These are phyloP conservation scores for Chlamydotis undulata DNA, from an alignment of 2,113 vertebrate genomes.

Conservation along the genomic window DNA sequence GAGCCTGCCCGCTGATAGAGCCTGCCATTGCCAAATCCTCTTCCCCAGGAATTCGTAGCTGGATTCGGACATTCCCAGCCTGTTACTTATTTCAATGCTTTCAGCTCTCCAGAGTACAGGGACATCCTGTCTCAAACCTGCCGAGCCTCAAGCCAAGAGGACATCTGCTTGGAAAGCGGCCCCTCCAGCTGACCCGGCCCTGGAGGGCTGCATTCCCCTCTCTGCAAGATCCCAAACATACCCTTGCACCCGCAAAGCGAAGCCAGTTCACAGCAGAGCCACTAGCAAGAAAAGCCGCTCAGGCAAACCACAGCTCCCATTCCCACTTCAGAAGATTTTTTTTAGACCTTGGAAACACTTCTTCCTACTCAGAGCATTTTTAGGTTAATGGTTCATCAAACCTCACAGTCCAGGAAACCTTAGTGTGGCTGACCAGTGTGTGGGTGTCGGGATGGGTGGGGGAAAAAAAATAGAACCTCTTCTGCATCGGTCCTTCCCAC, in stretches of 20 bases:
- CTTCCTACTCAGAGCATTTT: constrained; percentile 43
- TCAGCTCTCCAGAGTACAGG: constrained; percentile 6
- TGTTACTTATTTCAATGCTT: constrained; percentile 46
- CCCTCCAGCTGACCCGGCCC: background rate
- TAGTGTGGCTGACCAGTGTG: background rate
- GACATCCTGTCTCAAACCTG: constrained; percentile 59
- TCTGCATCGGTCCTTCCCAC: background rate
- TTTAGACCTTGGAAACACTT: constrained; percentile 35
- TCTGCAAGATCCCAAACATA: constrained; percentile 37
- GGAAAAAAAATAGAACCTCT: background rate
- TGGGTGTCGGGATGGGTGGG: background rate
- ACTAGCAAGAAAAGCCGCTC: background rate
- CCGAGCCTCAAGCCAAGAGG: background rate
- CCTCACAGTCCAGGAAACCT: constrained; percentile 42
- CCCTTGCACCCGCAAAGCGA: constrained; percentile 20
- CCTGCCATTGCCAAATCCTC: constrained; percentile 30
- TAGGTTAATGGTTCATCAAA: constrained; percentile 47
- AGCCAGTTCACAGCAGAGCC: constrained; percentile 16
- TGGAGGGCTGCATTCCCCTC: constrained; percentile 18
- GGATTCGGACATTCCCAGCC: constrained; percentile 51
- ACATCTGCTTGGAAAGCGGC: constrained; percentile 47
- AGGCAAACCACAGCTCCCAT: constrained; percentile 38
- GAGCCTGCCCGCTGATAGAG: background rate
- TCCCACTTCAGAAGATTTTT: constrained; percentile 30
- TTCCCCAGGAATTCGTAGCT: constrained; percentile 20